These are phyloP conservation scores for Riparia riparia DNA, from an alignment of 2,113 vertebrate species.

Conservation along the genomic window DNA sequence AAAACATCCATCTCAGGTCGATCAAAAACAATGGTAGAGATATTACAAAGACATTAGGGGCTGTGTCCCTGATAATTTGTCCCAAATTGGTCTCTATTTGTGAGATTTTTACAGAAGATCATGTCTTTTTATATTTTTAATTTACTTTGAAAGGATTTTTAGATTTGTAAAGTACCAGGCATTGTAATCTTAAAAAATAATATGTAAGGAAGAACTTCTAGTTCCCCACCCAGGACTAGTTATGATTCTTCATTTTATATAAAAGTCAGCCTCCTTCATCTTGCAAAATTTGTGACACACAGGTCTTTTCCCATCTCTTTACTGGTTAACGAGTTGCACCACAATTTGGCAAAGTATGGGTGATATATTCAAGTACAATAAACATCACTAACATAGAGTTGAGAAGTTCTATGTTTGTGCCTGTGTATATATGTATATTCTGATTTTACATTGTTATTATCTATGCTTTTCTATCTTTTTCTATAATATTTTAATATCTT, in stretches of 20 bases:
- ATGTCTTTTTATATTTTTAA: neutral
- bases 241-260: neutral
- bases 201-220: neutral
- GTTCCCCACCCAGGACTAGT: neutral
- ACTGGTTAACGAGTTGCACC: neutral
- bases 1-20: neutral
- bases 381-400: neutral
- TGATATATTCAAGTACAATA: neutral
- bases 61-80: neutral
- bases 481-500: neutral
- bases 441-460: neutral
- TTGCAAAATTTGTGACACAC: neutral
- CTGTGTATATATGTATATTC: neutral
- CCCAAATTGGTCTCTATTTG: neutral
- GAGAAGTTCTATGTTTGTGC: neutral
- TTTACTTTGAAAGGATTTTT: neutral
- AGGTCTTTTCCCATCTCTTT: neutral
- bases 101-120: neutral
- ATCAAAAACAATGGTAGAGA: neutral
- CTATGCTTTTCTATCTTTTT: neutral
- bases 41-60: neutral
- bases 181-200: neutral
- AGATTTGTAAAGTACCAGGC: neutral
- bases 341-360: neutral
- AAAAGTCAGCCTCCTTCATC: neutral